phyloP scores from a whole-genome alignment of 1,140 invertebrate genomes.

The Telenomus remus region DNA sequence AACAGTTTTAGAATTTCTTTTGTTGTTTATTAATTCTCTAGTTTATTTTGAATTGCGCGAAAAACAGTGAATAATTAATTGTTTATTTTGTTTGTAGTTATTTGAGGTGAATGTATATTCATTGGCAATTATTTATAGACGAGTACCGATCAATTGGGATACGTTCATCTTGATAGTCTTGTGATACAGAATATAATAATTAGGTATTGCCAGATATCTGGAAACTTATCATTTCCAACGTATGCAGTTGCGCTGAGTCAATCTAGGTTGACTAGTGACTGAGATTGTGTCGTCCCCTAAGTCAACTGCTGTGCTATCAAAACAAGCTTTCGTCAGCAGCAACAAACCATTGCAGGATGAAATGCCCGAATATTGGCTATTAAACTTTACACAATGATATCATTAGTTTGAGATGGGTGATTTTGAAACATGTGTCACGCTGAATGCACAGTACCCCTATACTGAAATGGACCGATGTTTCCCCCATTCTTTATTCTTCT shows the following conservation, averaged over 20 bases:
- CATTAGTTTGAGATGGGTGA: conserved; percentile 8
- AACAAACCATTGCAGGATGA: conserved; percentile 24
- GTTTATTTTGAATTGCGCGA: too few relatives aligned
- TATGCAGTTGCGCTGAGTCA: conserved; percentile 37
- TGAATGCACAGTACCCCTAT: conserved; percentile 6
- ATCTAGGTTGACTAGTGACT: conserved; percentile 36
- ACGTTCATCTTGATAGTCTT: background rate
- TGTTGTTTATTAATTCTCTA: too few relatives aligned
- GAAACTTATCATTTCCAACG: conserved; percentile 21
- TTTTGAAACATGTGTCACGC: conserved; percentile 7
- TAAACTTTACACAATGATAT: conserved; percentile 27
- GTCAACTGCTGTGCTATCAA: conserved; percentile 30
- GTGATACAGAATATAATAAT: background rate
- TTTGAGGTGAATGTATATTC: too few relatives aligned
- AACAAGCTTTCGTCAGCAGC: conserved; percentile 41
- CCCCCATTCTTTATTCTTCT: background rate
- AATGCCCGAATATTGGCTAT: conserved; percentile 34
- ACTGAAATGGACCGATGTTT: background rate
- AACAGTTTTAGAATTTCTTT: conserved; percentile 5
- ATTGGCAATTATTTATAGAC: too few relatives aligned
- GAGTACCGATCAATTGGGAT: background rate
- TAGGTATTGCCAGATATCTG: conserved; percentile 4
- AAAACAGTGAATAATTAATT: too few relatives aligned
- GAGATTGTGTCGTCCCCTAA: conserved; percentile 40
- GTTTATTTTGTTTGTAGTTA: too few relatives aligned